phyloP scores from a whole-genome alignment of 2,888 invertebrate species.

The Chesias legatella region DNA sequence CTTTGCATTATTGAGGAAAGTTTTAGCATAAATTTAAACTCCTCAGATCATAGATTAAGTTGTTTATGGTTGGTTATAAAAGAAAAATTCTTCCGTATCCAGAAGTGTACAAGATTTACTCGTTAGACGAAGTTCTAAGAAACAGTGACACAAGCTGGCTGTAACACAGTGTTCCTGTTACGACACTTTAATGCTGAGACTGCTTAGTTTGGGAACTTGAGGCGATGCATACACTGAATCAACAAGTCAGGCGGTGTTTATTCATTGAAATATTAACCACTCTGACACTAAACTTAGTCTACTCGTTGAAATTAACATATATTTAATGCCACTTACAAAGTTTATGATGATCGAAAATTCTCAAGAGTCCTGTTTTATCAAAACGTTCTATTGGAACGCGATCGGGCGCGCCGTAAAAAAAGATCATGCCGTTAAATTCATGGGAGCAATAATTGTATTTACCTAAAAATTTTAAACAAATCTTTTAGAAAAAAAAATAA shows the following conservation, averaged over 20 bases:
- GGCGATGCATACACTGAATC: conserved; percentile 32
- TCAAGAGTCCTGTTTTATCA: conserved; percentile 1
- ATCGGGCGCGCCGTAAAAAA: conserved; percentile 10
- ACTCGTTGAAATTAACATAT: background rate
- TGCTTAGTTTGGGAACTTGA: conserved; percentile 10
- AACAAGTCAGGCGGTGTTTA: conserved; percentile 36
- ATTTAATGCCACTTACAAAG: too few relatives aligned
- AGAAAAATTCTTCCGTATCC: conserved; percentile 2
- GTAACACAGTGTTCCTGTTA: conserved; percentile 31
- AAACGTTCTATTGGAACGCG: conserved; percentile 1
- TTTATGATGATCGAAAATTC: background rate
- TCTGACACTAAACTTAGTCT: conserved; percentile 16
- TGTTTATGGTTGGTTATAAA: too few relatives aligned
- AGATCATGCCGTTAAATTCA: conserved; percentile 14
- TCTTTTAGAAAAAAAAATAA: conserved; percentile 15
- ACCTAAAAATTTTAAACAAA: conserved; percentile 14
- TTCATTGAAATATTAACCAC: conserved; percentile 1
- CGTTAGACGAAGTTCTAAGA: conserved; percentile 37
- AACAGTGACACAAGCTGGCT: conserved; percentile 24
- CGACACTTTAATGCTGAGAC: conserved; percentile 33
- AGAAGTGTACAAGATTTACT: conserved; percentile 24
- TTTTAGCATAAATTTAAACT: too few relatives aligned
- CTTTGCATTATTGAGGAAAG: too few relatives aligned
- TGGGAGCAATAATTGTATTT: conserved; percentile 13
- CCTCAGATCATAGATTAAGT: too few relatives aligned